Percentiles rank a stretch among this genome's conserved stretches.
These are phyloP conservation scores for Papilio polyxenes DNA, from an alignment of 1,140 invertebrate genomes.

Conservation along the genomic window DNA sequence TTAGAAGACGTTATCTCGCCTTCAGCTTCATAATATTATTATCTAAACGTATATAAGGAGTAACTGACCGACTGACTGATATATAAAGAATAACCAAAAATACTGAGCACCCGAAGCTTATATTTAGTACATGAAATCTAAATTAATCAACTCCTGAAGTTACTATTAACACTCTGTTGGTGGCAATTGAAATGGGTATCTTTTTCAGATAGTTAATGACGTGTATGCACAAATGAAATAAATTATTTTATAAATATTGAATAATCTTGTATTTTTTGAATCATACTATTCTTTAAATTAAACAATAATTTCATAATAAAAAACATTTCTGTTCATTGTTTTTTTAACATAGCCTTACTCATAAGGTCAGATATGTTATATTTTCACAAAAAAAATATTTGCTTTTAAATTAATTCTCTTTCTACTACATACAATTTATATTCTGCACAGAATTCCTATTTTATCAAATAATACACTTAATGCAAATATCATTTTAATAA, in stretches of 20 bases:
- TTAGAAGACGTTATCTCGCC: not conserved
- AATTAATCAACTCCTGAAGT: too few species aligned
- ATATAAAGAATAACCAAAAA: too few species aligned
- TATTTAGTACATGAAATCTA: too few species aligned
- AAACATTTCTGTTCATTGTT: constrained; percentile 13
- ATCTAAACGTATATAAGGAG: not conserved
- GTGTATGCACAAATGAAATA: not conserved
- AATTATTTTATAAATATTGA: not conserved
- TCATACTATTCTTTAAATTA: constrained; percentile 5
- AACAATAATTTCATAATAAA: constrained; percentile 10
- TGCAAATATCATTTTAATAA: too few species aligned
- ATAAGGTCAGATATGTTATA: not conserved
- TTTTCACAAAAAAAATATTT: not conserved
- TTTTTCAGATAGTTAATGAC: not conserved
- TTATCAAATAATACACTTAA: too few species aligned
- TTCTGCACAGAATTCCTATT: too few species aligned
- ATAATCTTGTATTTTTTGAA: not conserved
- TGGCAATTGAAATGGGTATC: too few species aligned
- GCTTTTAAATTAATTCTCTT: not conserved
- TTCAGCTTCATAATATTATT: not conserved
- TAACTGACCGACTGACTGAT: not conserved
- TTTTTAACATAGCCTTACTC: not conserved
- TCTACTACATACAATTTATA: too few species aligned
- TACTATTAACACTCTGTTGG: too few species aligned
- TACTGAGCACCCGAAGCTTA: too few species aligned